Evolutionary conservation across 30 jellyfish, hydroid and myxozoan genomes (phyloP), one percentile per base, ranked within the genome.

Genomic region (Aurelia sp.): DNA sequence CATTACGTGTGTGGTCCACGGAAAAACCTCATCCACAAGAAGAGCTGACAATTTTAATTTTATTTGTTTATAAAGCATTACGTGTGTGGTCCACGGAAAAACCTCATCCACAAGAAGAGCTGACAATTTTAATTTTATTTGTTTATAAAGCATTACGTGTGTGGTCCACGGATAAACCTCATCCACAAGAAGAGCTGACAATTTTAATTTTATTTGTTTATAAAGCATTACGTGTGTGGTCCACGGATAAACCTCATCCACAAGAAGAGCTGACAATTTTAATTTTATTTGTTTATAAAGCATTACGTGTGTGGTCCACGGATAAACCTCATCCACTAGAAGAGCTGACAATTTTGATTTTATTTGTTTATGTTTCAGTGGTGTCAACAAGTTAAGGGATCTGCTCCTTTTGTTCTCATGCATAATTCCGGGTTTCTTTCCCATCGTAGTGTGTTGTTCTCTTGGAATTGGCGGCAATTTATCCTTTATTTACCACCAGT

Each of bases 101-200:
- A 19, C 99, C 98, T 27, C 99, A 96, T 84, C 98, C 99, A n/a
- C 99, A 96, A 60, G 99, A 96, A 66, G 99, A 96, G 98, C 98
- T 91, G 4, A 76, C 44, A 2, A 19, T 47, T 21, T 40, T 62
- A 12, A 63, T 61, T 11, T 6, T 55, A 6, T 55, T 52, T 41
- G 13, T 55, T 1, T n/a, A 0, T 44, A n/a, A n/a, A n/a, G n/a
- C n/a, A n/a, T n/a, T n/a, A n/a, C n/a, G 97, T 48, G 99, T 96
- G 22, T 96, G 99, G 99, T 96, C 99, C 41, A 85, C 97, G 15
- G 98, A 96, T 72, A 76, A 96, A 19, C 99, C 98, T 27, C 99
- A 96, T 84, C 98, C 99, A n/a, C 99, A 96, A 60, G 99, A 96
- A 66, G 99, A 96, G 98, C 98, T 91, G 4, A 76, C 44, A 2